These are phyloP conservation scores for Tor tambroides DNA, from an alignment of 2,113 vertebrate genomes.

Conservation along the genomic window DNA sequence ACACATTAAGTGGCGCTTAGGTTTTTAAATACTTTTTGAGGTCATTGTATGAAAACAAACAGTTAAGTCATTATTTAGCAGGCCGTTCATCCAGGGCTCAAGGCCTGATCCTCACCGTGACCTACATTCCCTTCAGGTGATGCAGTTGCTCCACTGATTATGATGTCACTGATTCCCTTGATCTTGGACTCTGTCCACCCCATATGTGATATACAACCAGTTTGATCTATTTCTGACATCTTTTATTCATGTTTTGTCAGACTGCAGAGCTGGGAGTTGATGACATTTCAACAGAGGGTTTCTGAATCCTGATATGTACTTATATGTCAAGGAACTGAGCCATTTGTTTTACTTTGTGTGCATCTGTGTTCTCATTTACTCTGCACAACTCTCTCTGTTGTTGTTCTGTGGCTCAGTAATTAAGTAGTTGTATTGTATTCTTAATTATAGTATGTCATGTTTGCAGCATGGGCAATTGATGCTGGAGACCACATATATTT, in stretches of 20 bases:
- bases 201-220: neutral
- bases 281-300: neutral
- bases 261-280: neutral
- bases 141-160: conserved; percentile 21
- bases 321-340: neutral
- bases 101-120: neutral
- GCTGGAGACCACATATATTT: conserved; percentile 1
- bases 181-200: neutral
- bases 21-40: neutral
- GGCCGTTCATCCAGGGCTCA: neutral
- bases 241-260: neutral
- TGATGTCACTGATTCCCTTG: neutral
- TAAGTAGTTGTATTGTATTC: conserved; percentile 23
- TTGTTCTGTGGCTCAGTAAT: conserved; percentile 7
- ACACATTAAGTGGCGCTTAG: neutral
- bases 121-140: conserved; percentile 35
- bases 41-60: too few relatives aligned
- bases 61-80: conserved; percentile 7
- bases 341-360: neutral
- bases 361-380: neutral
- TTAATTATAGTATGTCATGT: conserved; percentile 33
- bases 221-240: neutral
- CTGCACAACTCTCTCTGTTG: neutral
- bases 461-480: neutral
- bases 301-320: neutral